Evolutionary conservation across 2,888 invertebrate genomes (phyloP), one percentile per base, ranked within the genome.

Genomic region (Copidosoma aretas): DNA sequence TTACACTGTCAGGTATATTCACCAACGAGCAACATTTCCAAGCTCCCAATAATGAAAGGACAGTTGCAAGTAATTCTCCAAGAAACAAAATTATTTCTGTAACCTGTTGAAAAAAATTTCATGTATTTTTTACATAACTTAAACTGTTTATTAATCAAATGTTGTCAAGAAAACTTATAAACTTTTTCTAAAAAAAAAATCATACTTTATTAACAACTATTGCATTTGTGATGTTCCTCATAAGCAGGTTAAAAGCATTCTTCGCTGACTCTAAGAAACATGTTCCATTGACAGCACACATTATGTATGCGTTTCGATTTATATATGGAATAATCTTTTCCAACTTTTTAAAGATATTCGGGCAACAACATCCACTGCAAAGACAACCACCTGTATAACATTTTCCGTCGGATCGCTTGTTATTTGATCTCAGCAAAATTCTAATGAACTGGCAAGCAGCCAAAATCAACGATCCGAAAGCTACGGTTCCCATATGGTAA

Each of bases 281-380:
- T 79, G 91, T 91, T 3, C 97, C 98, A 82, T 97, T 94, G 51
- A 97, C 91, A 0, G 97, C 96, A 81, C 95, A 94, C 93, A 96
- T 94, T 43, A 96, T 95, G 82, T 95, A 97, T 0, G 96, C 96
- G 78, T 96, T 95, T 75, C 91, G 89, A 77, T 92, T 93, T 74
- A 91, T 84, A 80, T 95, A 96, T 79, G 90, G 90, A 70, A 97
- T 86, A 21, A 41, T 17, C 8, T 41, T 58, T 58, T 58, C 21
- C 1, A 58, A 2, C 8, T 5, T 58, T 21, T 15, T 19, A 84
- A 96, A 93, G 67, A 89, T 91, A 81, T 97, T 96, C 77, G 96
- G 84, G 77, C 93, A 90, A 90, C 39, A 24, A 90, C 39, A 24
- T 53, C 70, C 70, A 25, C 71, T 1, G 12, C 61, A 66, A 67